Base-by-base conservation (phyloP, 2,797 vertebrate genomes). In the Trematomus bernacchii region DNA sequence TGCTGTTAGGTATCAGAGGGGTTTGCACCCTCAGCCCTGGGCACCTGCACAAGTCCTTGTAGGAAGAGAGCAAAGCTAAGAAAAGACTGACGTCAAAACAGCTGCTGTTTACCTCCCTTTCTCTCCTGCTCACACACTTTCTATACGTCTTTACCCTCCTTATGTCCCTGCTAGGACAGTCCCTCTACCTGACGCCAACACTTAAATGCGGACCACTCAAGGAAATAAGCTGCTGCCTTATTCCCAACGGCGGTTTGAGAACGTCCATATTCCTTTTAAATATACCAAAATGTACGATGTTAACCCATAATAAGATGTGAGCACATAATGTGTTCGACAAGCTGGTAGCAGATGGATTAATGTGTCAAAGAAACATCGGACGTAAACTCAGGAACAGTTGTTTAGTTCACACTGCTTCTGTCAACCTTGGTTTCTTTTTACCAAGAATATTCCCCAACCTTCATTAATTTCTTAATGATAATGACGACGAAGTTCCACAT, bases 191-290 rank as follows among this genome's bases (percentile, higher is more conserved):
- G 73, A 79, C 87, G 92, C 89, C 90, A 91, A 77, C 71, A 70
- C 82, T 82, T 78, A 66, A 64, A 65, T 76, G 18, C 6, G 58
- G 53, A 80, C 80, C 90, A 90, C 91, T 92, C 90, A 88, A 87
- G 89, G 63, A 89, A 89, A 90, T 90, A 82, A 83, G 73, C 71
- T 76, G 83, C 73, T 71, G 65, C 68, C 64, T 62, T 76, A 50
- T 84, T 71, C 54, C 2, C 9, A 3, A 18, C 9, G 18, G 27
- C n/a, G 59, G 44, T 8, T 37, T 30, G 43, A 65, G 55, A 48
- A 54, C 10, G 48, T 44, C 15, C 27, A 21, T 23, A 1, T 33
- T 19, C 19, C 53, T n/a, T 51, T 51, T 44, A 7, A 71, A 15
- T 14, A 27, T 14, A 21, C 43, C n/a, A 40, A 66, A 27, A n/a